Base-by-base conservation (phyloP, 2,888 invertebrate genomes). In the Leptopilina syphax region DNA sequence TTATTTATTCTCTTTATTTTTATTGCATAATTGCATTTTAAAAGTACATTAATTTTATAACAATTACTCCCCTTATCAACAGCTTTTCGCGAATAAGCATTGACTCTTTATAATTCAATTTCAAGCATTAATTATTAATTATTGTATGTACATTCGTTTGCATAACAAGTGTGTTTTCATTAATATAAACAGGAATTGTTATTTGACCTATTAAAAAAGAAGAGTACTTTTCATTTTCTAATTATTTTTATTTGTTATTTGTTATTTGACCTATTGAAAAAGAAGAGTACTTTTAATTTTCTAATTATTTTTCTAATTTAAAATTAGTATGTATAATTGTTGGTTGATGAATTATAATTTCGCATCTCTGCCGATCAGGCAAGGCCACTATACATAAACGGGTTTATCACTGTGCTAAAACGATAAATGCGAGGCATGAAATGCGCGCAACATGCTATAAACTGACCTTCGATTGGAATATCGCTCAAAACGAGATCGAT, bases 391-490 rank as follows among this genome's bases (percentile, higher is more conserved):
- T 73, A 70, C 60, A 63, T 73, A 57, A 73, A 73, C 73, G 57
- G n/a, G 41, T 73, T 73, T 57, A 73, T 73, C 57, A 73, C 73
- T 57, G 57, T n/a, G n/a, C 34, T 57, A 57, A 34, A 57, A 57
- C 57, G 73, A 73, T 73, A 73, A 73, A n/a, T 73, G 41, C 73
- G 27, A 73, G 10, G n/a, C 57, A 41, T 73, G 34, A 73, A 73
- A 73, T 57, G 57, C 34, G 73, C 73, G 4, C 57, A 27, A 73
- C 57, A 73, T 9, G 34, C 57, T 9, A 73, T 73, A 34, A 73
- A 73, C 54, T 82, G 84, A 82, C 86, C 85, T 87, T 87, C 85
- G 83, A 67, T 77, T 79, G 81, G 80, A 80, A 83, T 85, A 76
- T 86, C 65, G 78, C 81, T 85, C 60, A 80, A 83, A 81, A 83